Conservation (phyloP, 2,797 vertebrate species). For the Leuciscus waleckii region DNA sequence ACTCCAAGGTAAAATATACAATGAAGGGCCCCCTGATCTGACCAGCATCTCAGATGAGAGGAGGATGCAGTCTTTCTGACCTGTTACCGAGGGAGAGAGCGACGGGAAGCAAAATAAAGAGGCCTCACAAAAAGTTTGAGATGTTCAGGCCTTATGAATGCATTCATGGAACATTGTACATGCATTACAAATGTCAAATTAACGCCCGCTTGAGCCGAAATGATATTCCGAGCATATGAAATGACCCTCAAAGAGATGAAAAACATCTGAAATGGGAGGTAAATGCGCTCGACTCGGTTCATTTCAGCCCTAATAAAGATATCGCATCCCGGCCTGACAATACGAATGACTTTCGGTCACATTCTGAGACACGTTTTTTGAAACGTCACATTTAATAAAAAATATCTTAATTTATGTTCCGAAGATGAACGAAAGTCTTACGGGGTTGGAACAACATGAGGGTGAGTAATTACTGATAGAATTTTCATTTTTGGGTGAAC, state of each 20-base stretch:
- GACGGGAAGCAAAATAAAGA: slow-evolving; percentile 32
- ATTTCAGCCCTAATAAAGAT: slow-evolving; percentile 45
- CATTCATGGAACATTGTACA: slow-evolving; percentile 48
- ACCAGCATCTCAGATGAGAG: slow-evolving; percentile 59
- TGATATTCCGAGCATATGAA: slow-evolving; percentile 44
- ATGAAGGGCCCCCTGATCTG: slow-evolving; percentile 59
- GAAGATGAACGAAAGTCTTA: too few relatives aligned
- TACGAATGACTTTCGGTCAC: slow-evolving; percentile 35
- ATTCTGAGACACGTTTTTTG: slow-evolving; percentile 33
- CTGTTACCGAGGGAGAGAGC: slow-evolving; percentile 39
- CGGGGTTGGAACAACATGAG: too few relatives aligned
- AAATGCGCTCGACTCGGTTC: slow-evolving; percentile 11
- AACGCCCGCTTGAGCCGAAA: slow-evolving; percentile 41
- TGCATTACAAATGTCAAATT: slow-evolving; percentile 58
- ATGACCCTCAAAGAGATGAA: slow-evolving; percentile 30
- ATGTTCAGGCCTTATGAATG: slow-evolving; percentile 53
- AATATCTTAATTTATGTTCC: too few relatives aligned
- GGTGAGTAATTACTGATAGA: too few relatives aligned
- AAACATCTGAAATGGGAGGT: slow-evolving; percentile 34
- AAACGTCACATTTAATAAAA: too few relatives aligned
- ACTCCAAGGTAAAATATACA: slow-evolving; percentile 65
- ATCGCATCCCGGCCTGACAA: slow-evolving; percentile 33
- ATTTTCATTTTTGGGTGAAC: too few relatives aligned
- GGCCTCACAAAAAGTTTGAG: slow-evolving; percentile 52
- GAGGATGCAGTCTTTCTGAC: slow-evolving; percentile 55